Evolutionary conservation across 2,888 invertebrate species (phyloP).

Genomic region (Eurytoma californica): DNA sequence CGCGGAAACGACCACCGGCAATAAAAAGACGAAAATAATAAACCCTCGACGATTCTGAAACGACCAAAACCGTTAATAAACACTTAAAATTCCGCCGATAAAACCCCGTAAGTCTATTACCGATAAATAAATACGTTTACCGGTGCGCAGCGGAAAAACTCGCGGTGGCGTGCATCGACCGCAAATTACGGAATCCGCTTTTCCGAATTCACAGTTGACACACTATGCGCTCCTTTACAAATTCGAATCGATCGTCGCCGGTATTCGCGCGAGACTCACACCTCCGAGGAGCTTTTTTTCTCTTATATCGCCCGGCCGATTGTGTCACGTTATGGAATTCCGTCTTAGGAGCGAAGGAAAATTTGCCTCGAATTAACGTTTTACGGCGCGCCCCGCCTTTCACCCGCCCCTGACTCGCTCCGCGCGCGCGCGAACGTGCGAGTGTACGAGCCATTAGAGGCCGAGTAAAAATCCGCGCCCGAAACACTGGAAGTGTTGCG

Average conservation of each 20-base stretch:
- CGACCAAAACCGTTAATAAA: constrained; percentile 10
- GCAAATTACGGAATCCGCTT: not conserved
- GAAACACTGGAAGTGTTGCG: not conserved
- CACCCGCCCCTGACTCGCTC: not conserved
- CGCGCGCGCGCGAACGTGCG: constrained; percentile 6
- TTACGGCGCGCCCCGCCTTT: constrained; percentile 19
- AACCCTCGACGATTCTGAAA: not conserved
- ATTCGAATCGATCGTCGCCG: not conserved
- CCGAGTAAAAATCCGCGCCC: not conserved
- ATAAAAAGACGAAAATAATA: constrained; percentile 2
- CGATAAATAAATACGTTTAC: constrained; percentile 23
- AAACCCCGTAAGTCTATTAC: constrained; percentile 13
- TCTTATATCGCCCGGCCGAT: constrained; percentile 21
- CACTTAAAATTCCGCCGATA: constrained; percentile 16
- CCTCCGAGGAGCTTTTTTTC: not conserved
- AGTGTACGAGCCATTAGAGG: not conserved
- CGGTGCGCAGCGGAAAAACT: too few species aligned
- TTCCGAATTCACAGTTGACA: not conserved
- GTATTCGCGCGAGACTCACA: not conserved
- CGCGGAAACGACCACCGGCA: too few species aligned
- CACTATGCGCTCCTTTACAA: not conserved
- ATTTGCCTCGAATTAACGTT: constrained; percentile 56
- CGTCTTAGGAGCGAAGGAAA: constrained; percentile 51
- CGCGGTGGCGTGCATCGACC: not conserved
- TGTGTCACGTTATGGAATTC: constrained; percentile 54